Evolutionary conservation across 2,797 vertebrate genomes (phyloP).

Genomic region (Jordanella pulchra): DNA sequence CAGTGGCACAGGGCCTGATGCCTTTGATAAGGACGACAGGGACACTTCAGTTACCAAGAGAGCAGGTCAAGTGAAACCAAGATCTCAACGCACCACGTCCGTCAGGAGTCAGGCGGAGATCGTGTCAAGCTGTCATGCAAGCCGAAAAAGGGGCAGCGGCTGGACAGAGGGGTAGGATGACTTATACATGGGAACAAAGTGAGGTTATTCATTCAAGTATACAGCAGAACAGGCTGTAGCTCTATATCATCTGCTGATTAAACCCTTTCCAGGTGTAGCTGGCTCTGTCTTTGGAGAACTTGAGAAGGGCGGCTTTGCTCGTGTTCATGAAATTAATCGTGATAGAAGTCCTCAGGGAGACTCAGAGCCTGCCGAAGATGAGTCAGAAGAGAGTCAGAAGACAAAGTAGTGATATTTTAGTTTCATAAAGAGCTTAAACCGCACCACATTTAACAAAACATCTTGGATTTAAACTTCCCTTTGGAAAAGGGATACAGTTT

Average conservation of each 20-base stretch:
- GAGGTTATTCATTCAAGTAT: conserved; percentile 57
- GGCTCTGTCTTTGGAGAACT: conserved; percentile 45
- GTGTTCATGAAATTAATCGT: conserved; percentile 72
- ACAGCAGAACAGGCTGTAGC: conserved; percentile 42
- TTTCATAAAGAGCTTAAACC: not conserved
- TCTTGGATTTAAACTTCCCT: not conserved
- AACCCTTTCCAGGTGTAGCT: conserved; percentile 52
- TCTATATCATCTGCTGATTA: conserved; percentile 53
- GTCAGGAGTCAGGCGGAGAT: conserved; percentile 73
- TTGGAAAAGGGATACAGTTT: not conserved
- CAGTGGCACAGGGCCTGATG: conserved; percentile 36
- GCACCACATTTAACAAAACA: not conserved
- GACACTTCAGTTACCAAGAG: conserved; percentile 72
- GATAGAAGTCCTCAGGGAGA: conserved; percentile 40
- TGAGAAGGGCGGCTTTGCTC: conserved; percentile 64
- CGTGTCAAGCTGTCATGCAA: conserved; percentile 44
- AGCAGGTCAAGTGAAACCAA: conserved; percentile 84
- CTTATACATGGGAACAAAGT: conserved; percentile 37
- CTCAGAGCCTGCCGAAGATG: conserved; percentile 33
- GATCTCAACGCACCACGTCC: conserved; percentile 82
- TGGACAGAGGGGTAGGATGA: conserved; percentile 21
- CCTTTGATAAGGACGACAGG: conserved; percentile 69
- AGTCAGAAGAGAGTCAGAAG: conserved; percentile 22
- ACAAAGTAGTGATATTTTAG: not conserved
- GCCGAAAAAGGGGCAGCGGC: conserved; percentile 19